These are phyloP conservation scores for Nephrotoma guestfalica DNA, from an alignment of 2,888 invertebrate genomes.

Conservation along the genomic window DNA sequence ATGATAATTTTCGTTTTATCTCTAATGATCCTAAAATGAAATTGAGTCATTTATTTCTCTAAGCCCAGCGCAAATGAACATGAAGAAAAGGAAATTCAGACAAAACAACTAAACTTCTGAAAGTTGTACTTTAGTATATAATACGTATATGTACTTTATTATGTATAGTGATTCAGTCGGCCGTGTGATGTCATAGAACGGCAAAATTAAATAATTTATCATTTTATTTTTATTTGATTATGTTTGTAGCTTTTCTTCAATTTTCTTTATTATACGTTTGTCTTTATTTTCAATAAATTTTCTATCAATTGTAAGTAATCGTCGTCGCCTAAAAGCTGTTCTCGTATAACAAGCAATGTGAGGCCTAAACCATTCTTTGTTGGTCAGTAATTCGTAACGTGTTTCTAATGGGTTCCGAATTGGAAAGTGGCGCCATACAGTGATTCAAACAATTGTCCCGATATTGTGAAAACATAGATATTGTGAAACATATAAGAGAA, in stretches of 20 bases:
- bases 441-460: too few species aligned
- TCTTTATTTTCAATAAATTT: neutral
- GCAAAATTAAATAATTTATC: neutral
- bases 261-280: neutral
- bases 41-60: neutral
- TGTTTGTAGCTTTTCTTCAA: neutral
- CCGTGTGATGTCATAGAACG: neutral
- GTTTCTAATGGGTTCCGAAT: too few species aligned
- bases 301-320: neutral
- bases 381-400: too few species aligned
- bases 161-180: neutral
- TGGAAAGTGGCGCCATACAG: too few species aligned
- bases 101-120: neutral
- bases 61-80: neutral
- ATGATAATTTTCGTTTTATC: neutral
- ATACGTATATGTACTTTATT: neutral
- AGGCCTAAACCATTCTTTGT: too few species aligned
- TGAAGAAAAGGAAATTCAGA: neutral
- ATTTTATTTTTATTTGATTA: neutral
- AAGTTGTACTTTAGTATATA: neutral
- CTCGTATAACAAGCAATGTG: too few species aligned
- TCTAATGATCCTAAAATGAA: neutral
- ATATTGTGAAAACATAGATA: too few species aligned
- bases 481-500: too few species aligned
- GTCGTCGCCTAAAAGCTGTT: neutral